Conservation (phyloP, 2,113 vertebrate genomes). For the Alouatta palliata region DNA sequence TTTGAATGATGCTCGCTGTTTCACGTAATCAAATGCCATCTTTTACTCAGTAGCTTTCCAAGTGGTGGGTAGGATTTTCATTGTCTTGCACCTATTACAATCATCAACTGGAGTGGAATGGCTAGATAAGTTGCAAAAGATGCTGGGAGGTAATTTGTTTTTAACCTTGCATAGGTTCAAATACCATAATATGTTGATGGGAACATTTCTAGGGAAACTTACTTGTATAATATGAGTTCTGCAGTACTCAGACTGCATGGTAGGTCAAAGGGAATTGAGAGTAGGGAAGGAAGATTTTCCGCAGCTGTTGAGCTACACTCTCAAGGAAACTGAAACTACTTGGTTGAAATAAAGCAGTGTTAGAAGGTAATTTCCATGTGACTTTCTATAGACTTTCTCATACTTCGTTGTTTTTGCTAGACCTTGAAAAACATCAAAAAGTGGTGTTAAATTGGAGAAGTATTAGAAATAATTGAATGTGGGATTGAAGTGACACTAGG, state of each 20-base stretch:
- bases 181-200: background rate
- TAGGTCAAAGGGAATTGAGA: constrained; percentile 3
- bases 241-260: background rate
- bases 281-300: background rate
- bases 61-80: constrained; percentile 18
- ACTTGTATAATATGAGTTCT: background rate
- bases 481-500: background rate
- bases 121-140: background rate
- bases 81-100: background rate
- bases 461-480: constrained; percentile 26
- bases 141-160: background rate
- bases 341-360: background rate
- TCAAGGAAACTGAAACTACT: background rate
- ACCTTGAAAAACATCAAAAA: background rate
- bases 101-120: background rate
- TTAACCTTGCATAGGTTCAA: background rate
- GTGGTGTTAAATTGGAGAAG: background rate
- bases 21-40: constrained; percentile 56
- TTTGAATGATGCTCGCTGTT: constrained; percentile 19
- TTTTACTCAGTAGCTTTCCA: constrained; percentile 49
- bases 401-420: background rate
- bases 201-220: background rate
- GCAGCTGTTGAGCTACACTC: background rate
- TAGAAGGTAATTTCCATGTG: background rate
- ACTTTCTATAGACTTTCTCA: background rate